These are phyloP conservation scores for Eustalomyia histrio DNA, from an alignment of 2,888 invertebrate genomes.

Conservation along the genomic window DNA sequence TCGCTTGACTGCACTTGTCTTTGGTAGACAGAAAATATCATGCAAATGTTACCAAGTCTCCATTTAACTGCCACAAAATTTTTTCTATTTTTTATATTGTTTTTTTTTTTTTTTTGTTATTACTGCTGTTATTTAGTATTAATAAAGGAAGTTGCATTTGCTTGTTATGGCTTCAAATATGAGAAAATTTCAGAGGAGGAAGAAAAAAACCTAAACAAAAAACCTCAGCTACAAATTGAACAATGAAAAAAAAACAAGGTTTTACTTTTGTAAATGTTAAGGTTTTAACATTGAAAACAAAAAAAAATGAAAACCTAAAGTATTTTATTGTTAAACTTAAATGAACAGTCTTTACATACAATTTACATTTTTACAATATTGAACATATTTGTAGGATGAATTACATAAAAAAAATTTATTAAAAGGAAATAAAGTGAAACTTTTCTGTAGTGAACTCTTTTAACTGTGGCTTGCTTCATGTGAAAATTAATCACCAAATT, in stretches of 20 bases:
- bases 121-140: constrained; percentile 34
- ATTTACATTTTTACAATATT: background rate
- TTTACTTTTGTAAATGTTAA: constrained; percentile 53
- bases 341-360: background rate
- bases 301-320: constrained; percentile 1
- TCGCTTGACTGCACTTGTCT: constrained; percentile 64
- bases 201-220: background rate
- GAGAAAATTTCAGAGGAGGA: constrained; percentile 52
- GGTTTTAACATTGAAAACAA: constrained; percentile 63
- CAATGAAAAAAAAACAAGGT: constrained; percentile 58
- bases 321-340: background rate
- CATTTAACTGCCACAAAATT: constrained; percentile 10
- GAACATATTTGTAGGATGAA: background rate
- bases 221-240: constrained; percentile 43
- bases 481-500: too few relatives aligned
- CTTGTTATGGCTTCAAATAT: constrained; percentile 51
- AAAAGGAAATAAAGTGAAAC: background rate
- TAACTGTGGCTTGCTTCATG: too few relatives aligned
- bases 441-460: too few relatives aligned
- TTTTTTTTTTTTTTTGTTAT: background rate
- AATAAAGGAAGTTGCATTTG: constrained; percentile 58
- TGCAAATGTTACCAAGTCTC: constrained; percentile 54
- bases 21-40: constrained; percentile 55
- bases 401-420: background rate
- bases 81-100: too few relatives aligned